Base-by-base conservation (phyloP, 2,888 invertebrate species). In the Parnassius orleans region DNA sequence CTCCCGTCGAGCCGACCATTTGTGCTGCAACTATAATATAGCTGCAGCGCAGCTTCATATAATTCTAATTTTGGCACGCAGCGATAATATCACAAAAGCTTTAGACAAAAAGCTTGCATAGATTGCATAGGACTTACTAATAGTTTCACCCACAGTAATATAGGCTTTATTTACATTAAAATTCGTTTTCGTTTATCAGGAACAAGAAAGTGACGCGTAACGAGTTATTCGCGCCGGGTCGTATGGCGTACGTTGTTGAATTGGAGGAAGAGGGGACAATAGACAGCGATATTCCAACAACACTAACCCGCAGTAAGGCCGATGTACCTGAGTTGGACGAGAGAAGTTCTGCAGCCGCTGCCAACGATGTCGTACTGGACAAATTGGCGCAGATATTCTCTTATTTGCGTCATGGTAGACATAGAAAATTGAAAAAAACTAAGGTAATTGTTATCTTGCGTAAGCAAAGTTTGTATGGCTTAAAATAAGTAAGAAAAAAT, bases 211-310 rank as follows among this genome's bases (percentile, higher is more conserved):
- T 97, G 46, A 93, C 95, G 50, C 93, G 97, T 61, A 98, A 98
- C 80, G 99, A 99, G 75, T 85, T 98, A 64, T 99, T 99, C 88
- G 95, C 96, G 1, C 96, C 98, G 0, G 98, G 98, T 0, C 94
- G 99, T 51, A 99, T 99, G 99, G 99, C 99, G 0, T 99, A 99
- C 81, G 96, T 99, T 0, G 98, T 99, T 47, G 99, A 99, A 74
- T 87, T 99, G 72, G 98, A 98, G 59, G 96, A 96, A 69, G 98
- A 98, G 93, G 87, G 83, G 2, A 77, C 83, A 0, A 71, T 79
- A 19, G 91, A 91, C 93, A 69, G 96, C 65, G 99, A 99, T 79
- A 98, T 99, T 66, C 99, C 99, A 0, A 98, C 98, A 0, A 99
- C 99, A 0, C 86, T 98, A 48, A 96, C 99, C 43, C 93, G 99